Evolutionary conservation across 2,888 invertebrate genomes (phyloP).

Genomic region (Ametastegia equiseti): DNA sequence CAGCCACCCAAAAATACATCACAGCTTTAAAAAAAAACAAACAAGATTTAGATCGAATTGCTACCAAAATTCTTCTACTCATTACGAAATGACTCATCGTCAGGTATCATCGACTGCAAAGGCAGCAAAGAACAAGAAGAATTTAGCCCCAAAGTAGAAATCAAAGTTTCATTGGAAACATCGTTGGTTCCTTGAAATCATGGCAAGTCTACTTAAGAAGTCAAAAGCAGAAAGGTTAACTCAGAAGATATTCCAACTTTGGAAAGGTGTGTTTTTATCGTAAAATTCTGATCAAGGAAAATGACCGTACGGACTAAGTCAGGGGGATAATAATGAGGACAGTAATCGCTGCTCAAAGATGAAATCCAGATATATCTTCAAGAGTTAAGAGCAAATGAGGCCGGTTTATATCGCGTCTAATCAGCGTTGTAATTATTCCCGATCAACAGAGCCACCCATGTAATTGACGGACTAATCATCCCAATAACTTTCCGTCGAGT

Average conservation of each 20-base stretch:
- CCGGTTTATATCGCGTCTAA: neutral
- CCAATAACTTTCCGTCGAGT: conserved; percentile 21
- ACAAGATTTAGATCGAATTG: conserved; percentile 14
- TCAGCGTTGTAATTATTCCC: conserved; percentile 9
- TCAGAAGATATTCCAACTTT: too few relatives aligned
- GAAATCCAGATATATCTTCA: too few relatives aligned
- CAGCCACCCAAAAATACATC: neutral
- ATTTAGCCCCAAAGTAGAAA: neutral
- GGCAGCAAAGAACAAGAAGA: neutral
- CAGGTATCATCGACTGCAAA: too few relatives aligned
- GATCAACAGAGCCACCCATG: conserved; percentile 2
- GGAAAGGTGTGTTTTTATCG: too few relatives aligned
- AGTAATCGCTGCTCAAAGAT: too few relatives aligned
- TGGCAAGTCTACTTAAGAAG: too few relatives aligned
- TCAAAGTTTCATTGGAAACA: too few relatives aligned
- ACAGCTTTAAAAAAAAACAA: neutral
- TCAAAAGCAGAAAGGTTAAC: too few relatives aligned
- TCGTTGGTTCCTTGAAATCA: neutral
- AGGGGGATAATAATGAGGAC: too few relatives aligned
- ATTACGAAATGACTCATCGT: neutral
- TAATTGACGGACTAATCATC: conserved; percentile 5
- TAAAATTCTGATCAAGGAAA: too few relatives aligned
- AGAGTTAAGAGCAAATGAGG: neutral
- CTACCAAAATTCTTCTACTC: neutral
- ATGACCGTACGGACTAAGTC: too few relatives aligned